Base-by-base conservation (phyloP, 2,888 invertebrate species). In the Andrena camellia region DNA sequence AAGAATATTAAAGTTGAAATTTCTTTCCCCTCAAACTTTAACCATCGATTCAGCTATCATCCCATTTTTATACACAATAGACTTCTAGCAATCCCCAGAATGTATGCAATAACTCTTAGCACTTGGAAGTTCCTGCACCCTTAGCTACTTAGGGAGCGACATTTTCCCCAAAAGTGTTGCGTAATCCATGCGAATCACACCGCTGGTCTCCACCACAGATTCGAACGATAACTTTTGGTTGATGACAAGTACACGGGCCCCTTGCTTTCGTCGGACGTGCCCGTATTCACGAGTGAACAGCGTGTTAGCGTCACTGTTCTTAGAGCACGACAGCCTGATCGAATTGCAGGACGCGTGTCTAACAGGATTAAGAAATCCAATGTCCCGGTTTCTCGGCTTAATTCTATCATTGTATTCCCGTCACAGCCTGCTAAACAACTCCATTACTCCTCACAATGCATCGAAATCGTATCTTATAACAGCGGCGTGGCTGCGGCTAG, bases 311-410 rank as follows among this genome's bases (percentile, higher is more conserved):
- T 72, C 66, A 48, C 29, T 52, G 66, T 77, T 68, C 77, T 81
- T 26, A 35, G 68, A 68, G 59, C 54, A 82, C 66, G 78, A 70
- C 83, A 83, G 52, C 77, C 74, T 71, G 84, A 81, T 84, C 85
- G 81, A 81, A 85, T 84, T 85, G 80, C 84, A 64, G 67, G 76
- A 76, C 84, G 80, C 84, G 84, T 80, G 71, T 69, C 85, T 77
- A 77, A 77, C 67, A 70, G 77, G 78, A 85, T 84, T 81, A 84
- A 84, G 84, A 84, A 84, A 83, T 75, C 84, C 78, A 64, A 60
- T 64, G 64, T 68, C 63, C 66, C 67, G 54, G 59, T 72, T 76
- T 20, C 33, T 29, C 33, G 54, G 31, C 23, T 75, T 31, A 64
- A 75, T 63, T 60, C 59, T 60, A 23, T 54, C 48, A 83, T 75